phyloP scores from a whole-genome alignment of 2,888 invertebrate genomes.

The Ophion slaviceki region DNA sequence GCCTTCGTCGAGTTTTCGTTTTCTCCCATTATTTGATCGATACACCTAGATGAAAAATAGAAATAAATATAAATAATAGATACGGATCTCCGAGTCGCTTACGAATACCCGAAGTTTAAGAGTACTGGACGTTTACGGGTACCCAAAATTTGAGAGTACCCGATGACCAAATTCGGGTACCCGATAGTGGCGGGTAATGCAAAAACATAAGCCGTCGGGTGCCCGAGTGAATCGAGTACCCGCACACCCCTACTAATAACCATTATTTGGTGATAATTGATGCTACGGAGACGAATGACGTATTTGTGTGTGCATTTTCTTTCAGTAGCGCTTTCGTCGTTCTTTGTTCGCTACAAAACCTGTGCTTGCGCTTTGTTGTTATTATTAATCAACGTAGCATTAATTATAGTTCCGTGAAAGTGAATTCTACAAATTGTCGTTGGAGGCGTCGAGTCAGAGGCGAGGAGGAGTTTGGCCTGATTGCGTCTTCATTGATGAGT shows the following conservation, averaged over 20 bases:
- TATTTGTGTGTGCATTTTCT: background rate
- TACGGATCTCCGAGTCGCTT: too few species aligned
- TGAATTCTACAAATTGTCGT: constrained; percentile 76
- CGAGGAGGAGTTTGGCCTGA: constrained; percentile 81
- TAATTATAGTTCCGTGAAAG: constrained; percentile 69
- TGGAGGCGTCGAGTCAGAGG: constrained; percentile 74
- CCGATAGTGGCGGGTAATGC: too few species aligned
- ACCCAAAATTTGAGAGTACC: too few species aligned
- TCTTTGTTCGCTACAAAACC: constrained; percentile 11
- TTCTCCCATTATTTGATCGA: too few species aligned
- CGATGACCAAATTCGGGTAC: too few species aligned
- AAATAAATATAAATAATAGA: too few species aligned
- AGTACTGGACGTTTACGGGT: too few species aligned
- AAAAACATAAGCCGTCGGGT: too few species aligned
- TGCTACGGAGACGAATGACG: background rate
- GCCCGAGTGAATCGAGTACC: too few species aligned
- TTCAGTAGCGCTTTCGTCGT: constrained; percentile 26
- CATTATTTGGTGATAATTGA: background rate
- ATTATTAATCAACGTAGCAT: constrained; percentile 50
- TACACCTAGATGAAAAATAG: too few species aligned
- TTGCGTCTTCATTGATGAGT: constrained; percentile 66
- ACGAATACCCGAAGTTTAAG: too few species aligned
- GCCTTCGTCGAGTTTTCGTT: too few species aligned
- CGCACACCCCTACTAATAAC: background rate
- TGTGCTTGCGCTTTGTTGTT: constrained; percentile 40